phyloP scores from a whole-genome alignment of 2,888 invertebrate genomes.

The Dolomedes plantarius region DNA sequence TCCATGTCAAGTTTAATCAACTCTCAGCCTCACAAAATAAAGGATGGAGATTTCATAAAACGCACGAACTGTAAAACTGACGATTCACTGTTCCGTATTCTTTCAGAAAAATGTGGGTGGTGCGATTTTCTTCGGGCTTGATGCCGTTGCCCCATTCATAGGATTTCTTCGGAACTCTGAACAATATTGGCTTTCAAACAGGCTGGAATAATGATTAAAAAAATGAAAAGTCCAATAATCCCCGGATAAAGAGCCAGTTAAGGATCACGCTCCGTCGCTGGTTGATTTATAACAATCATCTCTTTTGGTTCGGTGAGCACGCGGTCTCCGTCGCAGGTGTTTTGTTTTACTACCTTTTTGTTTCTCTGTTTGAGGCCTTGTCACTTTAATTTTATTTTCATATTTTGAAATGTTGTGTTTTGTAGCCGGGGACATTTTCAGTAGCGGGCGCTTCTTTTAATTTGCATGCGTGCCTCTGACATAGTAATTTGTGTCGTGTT shows the following conservation, averaged over 20 bases:
- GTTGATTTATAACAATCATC: constrained; percentile 3
- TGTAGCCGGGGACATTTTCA: neutral
- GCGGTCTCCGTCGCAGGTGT: neutral
- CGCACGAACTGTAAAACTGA: too few species aligned
- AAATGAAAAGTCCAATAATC: too few species aligned
- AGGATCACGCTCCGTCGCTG: neutral
- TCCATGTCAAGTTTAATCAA: too few species aligned
- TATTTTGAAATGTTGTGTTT: neutral
- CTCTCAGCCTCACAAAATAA: too few species aligned
- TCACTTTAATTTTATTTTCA: neutral
- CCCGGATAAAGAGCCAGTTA: neutral
- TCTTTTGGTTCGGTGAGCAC: neutral
- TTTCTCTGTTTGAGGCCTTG: neutral
- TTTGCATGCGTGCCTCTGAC: neutral
- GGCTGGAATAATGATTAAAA: too few species aligned
- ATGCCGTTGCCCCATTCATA: too few species aligned
- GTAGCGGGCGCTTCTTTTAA: neutral
- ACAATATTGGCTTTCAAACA: too few species aligned
- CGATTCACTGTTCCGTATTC: too few species aligned
- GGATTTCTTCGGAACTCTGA: too few species aligned
- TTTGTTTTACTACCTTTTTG: neutral
- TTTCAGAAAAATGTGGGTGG: too few species aligned
- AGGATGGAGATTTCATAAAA: too few species aligned
- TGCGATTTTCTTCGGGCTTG: too few species aligned
- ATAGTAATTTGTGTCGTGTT: neutral